These are phyloP conservation scores for Hipposideros armiger DNA, from an alignment of 2,113 vertebrate genomes.

Conservation along the genomic window DNA sequence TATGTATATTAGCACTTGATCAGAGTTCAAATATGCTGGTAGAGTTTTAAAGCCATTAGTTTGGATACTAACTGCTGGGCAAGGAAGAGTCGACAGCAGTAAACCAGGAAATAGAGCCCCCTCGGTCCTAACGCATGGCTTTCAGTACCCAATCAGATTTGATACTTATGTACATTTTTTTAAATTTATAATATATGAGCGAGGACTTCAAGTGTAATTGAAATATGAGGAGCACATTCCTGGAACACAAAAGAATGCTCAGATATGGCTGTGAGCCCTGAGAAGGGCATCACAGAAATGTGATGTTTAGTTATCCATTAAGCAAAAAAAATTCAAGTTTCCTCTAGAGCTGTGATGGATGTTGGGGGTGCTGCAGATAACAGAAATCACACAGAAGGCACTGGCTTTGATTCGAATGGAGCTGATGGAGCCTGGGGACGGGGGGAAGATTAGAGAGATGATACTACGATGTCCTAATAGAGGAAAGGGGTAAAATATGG, in stretches of 20 bases:
- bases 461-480: neutral
- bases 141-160: neutral
- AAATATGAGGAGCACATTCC: neutral
- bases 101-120: neutral
- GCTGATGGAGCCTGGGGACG: neutral
- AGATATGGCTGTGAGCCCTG: too few relatives aligned
- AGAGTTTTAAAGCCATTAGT: neutral
- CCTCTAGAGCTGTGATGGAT: neutral
- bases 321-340: neutral
- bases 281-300: neutral
- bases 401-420: neutral
- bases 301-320: neutral
- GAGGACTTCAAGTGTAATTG: neutral
- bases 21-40: neutral
- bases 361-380: too few relatives aligned
- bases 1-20: neutral
- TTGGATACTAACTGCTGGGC: neutral
- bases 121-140: neutral
- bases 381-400: accelerated
- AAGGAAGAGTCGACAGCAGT: neutral
- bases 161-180: neutral
- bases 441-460: neutral
- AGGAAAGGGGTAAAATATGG: neutral
- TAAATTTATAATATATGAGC: neutral
- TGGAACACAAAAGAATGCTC: neutral